Conservation (phyloP, 2,113 vertebrate species). For the Paramormyrops kingsleyae region DNA sequence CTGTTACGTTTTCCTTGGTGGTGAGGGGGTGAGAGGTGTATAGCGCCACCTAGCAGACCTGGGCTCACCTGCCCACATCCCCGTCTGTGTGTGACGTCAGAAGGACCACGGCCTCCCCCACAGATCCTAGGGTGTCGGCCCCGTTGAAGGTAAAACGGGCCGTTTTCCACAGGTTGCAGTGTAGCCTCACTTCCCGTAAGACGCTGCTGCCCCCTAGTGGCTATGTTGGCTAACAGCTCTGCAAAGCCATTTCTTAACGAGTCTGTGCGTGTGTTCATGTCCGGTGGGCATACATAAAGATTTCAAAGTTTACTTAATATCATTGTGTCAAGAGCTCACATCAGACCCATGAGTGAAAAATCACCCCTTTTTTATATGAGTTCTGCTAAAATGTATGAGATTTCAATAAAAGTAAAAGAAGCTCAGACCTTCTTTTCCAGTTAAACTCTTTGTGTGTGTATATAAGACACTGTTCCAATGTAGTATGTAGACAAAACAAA, state of each 20-base stretch:
- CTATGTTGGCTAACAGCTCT: background rate
- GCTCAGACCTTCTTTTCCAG: background rate
- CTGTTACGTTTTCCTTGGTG: background rate
- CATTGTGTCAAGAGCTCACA: background rate
- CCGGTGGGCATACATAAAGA: background rate
- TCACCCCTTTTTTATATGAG: background rate
- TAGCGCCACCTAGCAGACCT: background rate
- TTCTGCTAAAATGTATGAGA: background rate
- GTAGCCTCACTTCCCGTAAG: background rate
- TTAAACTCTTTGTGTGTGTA: background rate
- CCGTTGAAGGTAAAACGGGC: background rate
- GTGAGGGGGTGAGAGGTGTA: background rate
- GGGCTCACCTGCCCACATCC: background rate
- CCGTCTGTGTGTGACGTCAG: background rate
- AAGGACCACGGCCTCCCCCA: background rate
- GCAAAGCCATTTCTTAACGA: background rate
- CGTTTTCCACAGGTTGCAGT: background rate
- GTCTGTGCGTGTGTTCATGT: background rate
- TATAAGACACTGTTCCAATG: background rate
- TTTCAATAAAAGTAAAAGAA: background rate
- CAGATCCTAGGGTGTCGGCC: background rate
- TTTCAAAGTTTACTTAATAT: background rate
- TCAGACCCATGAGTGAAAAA: background rate
- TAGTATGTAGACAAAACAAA: background rate
- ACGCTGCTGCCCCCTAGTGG: conserved; percentile 4